Evolutionary conservation across 2,797 vertebrate genomes (phyloP), one percentile per base, ranked within the genome.

Genomic region (Phoeniculus purpureus): DNA sequence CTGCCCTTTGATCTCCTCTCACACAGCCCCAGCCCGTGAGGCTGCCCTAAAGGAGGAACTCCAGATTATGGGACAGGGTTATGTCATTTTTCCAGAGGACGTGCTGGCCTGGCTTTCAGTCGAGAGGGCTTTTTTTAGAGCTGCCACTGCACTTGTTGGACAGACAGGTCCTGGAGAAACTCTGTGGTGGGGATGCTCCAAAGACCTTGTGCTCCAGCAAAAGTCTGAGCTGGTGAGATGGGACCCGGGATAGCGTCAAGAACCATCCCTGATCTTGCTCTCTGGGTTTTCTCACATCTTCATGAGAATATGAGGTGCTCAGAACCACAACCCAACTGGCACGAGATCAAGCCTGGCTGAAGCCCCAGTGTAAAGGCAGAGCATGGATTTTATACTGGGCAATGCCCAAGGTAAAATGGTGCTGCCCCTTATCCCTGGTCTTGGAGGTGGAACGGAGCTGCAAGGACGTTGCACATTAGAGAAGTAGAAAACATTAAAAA

Each of bases 81-180:
- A 95, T 95, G 95, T 96, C 92, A 96, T 95, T 96, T 95, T 96
- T 95, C 95, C 95, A 96, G 86, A 34, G 12, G 92, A 94, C 62
- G 31, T 94, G 81, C 81, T 62, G 93, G 78, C 71, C 62, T 18
- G 65, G 51, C 55, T 94, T 20, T 7, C 25, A 11, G 51, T 3
- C 7, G 7, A 48, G 32, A 93, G 65, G 58, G 29, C 10, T 92
- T 90, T 87, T 93, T 88, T 83, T 76, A 79, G 81, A 34, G 85
- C 64, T 0, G 3, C 7, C 6, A 1, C 26, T 19, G 29, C 17
- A 5, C 9, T 65, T 23, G 0, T 27, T 32, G 66, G 40, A 34
- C 31, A 15, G 78, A 32, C 12, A 51, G 31, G 23, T 66, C 76
- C 75, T 72, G 34, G 40, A 85, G 81, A 81, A 80, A 75, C 12